Conservation (phyloP, 2,797 vertebrate genomes). For the Antennarius maculatus region DNA sequence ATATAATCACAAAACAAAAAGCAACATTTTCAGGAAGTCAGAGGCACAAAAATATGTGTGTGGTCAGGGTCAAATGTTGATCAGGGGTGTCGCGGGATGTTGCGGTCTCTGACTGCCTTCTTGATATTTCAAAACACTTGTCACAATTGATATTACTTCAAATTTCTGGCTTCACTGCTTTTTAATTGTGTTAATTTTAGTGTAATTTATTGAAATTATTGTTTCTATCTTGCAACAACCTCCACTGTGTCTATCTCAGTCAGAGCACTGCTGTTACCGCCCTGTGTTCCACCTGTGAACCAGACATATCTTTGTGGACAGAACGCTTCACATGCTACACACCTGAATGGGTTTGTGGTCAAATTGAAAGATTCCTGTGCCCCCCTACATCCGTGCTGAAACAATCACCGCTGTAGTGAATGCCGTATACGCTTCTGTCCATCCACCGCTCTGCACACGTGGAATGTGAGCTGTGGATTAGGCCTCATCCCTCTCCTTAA, state of each 20-base stretch:
- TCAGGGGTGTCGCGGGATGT: no score
- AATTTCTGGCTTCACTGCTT: background rate
- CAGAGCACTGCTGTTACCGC: background rate
- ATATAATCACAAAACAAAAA: no score
- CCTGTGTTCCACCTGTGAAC: background rate
- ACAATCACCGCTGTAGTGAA: slow-evolving; percentile 38
- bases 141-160: no score
- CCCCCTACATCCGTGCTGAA: slow-evolving; percentile 28
- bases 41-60: no score
- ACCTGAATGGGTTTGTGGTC: slow-evolving; percentile 48
- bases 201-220: no score
- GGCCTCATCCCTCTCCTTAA: slow-evolving; percentile 63
- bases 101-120: no score
- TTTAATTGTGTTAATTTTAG: background rate
- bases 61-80: no score
- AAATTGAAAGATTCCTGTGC: slow-evolving; percentile 47
- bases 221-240: no score
- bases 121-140: no score
- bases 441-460: slow-evolving; percentile 75
- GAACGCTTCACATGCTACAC: slow-evolving; percentile 1
- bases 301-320: background rate
- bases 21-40: no score
- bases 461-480: slow-evolving; percentile 83
- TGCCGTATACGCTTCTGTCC: slow-evolving; percentile 34
- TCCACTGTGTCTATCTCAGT: background rate